These are phyloP conservation scores for Doryteuthis pealeii DNA, from an alignment of 1,140 invertebrate genomes.

Conservation along the genomic window DNA sequence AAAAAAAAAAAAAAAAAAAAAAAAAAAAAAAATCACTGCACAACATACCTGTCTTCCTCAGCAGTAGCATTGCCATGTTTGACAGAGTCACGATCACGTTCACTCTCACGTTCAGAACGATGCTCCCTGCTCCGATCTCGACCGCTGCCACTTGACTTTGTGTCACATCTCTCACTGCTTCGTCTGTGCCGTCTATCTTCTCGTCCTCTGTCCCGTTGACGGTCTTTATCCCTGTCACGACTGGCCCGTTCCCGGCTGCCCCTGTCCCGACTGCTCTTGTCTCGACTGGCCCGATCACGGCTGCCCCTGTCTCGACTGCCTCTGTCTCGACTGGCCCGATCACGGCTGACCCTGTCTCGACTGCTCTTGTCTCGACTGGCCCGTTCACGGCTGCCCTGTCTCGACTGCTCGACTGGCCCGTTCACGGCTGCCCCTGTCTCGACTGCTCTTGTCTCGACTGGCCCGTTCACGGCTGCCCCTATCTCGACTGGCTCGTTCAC, in stretches of 20 bases:
- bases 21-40: too few relatives aligned
- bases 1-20: too few relatives aligned
- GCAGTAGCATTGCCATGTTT: too few relatives aligned
- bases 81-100: neutral
- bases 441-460: too few relatives aligned
- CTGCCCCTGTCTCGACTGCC: neutral
- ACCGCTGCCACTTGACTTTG: conserved; percentile 19
- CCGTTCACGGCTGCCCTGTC: neutral
- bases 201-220: conserved; percentile 21
- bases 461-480: conserved; percentile 7
- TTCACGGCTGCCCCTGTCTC: too few relatives aligned
- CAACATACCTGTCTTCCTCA: conserved; percentile 2
- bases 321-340: neutral
- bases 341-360: too few relatives aligned
- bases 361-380: neutral
- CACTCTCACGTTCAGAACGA: neutral
- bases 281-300: neutral
- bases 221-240: conserved; percentile 19
- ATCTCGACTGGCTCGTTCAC: neutral
- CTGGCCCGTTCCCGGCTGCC: neutral
- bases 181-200: conserved; percentile 17
- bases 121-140: conserved; percentile 9
- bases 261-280: neutral
- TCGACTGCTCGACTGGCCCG: neutral
- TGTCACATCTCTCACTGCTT: conserved; percentile 34